Base-by-base conservation (phyloP, 64 coral and sea anemone species). In the Stichodactyla mertensii region DNA sequence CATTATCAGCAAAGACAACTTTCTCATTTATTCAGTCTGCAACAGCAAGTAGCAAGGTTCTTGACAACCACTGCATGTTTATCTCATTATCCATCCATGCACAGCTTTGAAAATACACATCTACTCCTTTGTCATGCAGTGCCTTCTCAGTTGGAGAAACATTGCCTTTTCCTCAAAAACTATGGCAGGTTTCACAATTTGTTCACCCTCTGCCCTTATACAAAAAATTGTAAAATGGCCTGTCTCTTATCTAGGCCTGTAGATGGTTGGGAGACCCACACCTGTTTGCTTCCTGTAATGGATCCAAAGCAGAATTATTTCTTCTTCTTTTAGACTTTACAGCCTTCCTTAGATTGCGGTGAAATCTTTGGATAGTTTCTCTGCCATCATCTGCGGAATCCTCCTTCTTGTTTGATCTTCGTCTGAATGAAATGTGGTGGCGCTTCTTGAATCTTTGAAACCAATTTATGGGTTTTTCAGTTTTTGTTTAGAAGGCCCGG, bases 1-100 rank as follows among this genome's bases (percentile, higher is more conserved):
- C 89, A 91, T 91, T 91, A 61, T 91, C 89, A 69, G 77, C 89
- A 91, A 91, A 91, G 6, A 91, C 71, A 15, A 91, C 89, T 87
- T 91, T 91, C 85, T 91, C 89, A 53, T 64, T 24, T 16, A 5
- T 16, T 51, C 45, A 70, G 55, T 64, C 28, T 83, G 6, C 85
- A 77, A 81, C 87, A 55, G 15, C 89, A 79, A 77, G 79, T 61
- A 51, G 77, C 71, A 22, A 92, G 70, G 12, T 86, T 87, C 22
- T 60, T 87, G 84, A 36, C 16, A 18, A 84, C 79, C 90, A 92
- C 66, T 92, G 20, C 79, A 78, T 83, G 52, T 92, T 87, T 10
- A 92, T 4, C 4, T 92, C 64, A 19, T n/a, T n/a, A n/a, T 85
- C 90, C 78, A 92, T 88, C 90, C 90, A 88, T 52, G 86, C 88